Percentiles rank a stretch among this genome's conserved stretches.
Evolutionary conservation across 2,797 vertebrate genomes (phyloP).

Genomic region (Rhynchotus rufescens): DNA sequence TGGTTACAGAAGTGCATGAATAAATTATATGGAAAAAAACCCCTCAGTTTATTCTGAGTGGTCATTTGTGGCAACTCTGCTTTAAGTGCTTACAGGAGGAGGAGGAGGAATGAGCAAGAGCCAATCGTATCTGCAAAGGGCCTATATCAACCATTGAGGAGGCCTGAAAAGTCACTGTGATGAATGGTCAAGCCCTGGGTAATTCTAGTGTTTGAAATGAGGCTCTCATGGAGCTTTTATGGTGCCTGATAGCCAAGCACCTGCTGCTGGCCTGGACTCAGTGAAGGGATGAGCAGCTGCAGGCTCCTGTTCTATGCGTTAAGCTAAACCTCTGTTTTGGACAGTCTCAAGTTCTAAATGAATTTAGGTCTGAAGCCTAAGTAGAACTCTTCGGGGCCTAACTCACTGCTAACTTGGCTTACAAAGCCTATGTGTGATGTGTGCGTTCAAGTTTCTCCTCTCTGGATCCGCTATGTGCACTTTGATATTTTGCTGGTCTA

Average conservation of each 20-base stretch:
- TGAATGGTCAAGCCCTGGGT: rapidly evolving
- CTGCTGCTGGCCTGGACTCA: rapidly evolving
- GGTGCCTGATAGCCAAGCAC: rapidly evolving
- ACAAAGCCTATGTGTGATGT: not conserved
- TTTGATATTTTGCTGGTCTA: not conserved
- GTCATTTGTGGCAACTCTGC: constrained; percentile 22
- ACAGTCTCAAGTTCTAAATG: not conserved
- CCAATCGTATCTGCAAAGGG: not conserved
- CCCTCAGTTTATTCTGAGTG: not conserved
- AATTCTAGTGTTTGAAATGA: rapidly evolving
- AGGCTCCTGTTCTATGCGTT: rapidly evolving
- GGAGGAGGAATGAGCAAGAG: not conserved
- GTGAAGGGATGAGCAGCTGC: not conserved
- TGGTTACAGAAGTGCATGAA: constrained; percentile 63
- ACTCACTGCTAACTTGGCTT: not conserved
- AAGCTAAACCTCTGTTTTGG: not conserved
- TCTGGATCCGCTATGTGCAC: constrained; percentile 5
- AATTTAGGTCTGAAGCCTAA: not conserved
- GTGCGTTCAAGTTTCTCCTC: constrained; percentile 18
- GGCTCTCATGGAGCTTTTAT: not conserved
- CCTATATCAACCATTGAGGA: rapidly evolving
- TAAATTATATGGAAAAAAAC: constrained; percentile 20
- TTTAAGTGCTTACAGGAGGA: not conserved
- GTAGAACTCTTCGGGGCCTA: not conserved
- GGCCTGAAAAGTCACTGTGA: rapidly evolving